phyloP scores from a whole-genome alignment of 92 coral and sea anemone genomes.

The Virgularia gustaviana region DNA sequence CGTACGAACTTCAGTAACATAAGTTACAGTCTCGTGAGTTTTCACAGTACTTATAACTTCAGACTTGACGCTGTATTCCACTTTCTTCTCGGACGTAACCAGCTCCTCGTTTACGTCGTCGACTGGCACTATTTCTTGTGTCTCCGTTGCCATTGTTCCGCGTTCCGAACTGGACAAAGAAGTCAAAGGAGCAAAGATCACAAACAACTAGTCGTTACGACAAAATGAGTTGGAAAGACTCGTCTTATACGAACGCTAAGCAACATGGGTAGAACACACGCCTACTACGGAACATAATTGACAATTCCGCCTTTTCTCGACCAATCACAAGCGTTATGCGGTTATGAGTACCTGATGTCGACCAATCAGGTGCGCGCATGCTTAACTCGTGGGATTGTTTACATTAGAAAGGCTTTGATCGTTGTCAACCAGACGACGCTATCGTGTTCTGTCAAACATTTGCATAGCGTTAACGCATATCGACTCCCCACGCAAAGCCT shows the following conservation, averaged over 20 bases:
- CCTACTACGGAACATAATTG: conserved; percentile 59
- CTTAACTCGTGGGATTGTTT: conserved; percentile 17
- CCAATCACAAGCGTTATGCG: conserved; percentile 69
- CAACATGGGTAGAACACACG: conserved; percentile 41
- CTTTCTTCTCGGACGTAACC: conserved; percentile 20
- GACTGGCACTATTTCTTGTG: conserved; percentile 22
- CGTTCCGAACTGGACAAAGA: not conserved
- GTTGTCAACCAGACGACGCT: conserved; percentile 31
- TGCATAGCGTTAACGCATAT: conserved; percentile 23
- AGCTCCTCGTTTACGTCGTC: conserved; percentile 22
- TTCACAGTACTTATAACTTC: conserved; percentile 39
- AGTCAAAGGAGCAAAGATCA: conserved; percentile 29
- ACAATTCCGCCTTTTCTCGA: conserved; percentile 75
- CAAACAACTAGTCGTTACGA: not conserved
- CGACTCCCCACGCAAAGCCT: conserved; percentile 21
- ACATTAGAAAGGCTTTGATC: conserved; percentile 25
- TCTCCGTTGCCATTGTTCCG: conserved; percentile 15
- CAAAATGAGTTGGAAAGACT: not conserved
- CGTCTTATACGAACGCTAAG: conserved; percentile 36
- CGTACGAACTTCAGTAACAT: conserved; percentile 27
- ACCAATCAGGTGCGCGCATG: conserved; percentile 16
- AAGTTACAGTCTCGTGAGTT: conserved; percentile 38
- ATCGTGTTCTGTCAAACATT: conserved; percentile 36
- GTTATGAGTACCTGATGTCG: not conserved
- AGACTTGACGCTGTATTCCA: conserved; percentile 37